Evolutionary conservation across 2,888 invertebrate genomes (phyloP).

Genomic region (Parnassius apollo): DNA sequence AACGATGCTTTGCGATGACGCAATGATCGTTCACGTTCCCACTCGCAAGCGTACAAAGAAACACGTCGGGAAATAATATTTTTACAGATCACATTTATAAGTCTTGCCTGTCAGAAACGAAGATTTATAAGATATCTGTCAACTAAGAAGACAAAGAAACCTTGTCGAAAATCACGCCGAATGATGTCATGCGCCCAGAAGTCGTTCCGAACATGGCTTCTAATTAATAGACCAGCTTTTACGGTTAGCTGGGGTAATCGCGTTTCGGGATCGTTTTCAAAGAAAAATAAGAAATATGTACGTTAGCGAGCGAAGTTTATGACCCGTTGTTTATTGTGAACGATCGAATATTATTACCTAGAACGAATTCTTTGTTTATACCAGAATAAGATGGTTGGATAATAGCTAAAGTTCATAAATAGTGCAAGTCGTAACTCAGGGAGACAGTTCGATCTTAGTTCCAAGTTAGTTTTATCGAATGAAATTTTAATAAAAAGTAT

Average conservation of each 20-base stretch:
- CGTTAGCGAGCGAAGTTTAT: constrained; percentile 58
- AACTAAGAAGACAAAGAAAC: constrained; percentile 67
- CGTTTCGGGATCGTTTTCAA: constrained; percentile 53
- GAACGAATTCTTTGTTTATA: constrained; percentile 61
- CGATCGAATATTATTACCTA: constrained; percentile 45
- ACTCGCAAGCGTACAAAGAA: constrained; percentile 44
- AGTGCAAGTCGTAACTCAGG: constrained; percentile 21
- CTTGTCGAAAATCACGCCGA: constrained; percentile 60
- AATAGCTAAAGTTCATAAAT: constrained; percentile 25
- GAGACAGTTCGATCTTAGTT: constrained; percentile 18
- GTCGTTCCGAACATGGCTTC: constrained; percentile 41
- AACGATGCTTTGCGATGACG: constrained; percentile 36
- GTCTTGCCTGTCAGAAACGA: constrained; percentile 61
- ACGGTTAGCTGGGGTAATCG: constrained; percentile 46
- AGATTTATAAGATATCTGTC: constrained; percentile 74
- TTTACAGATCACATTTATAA: constrained; percentile 56
- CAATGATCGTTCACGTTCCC: constrained; percentile 21
- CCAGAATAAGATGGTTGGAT: constrained; percentile 23
- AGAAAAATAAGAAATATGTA: constrained; percentile 65
- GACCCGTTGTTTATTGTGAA: constrained; percentile 61
- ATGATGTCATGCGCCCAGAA: constrained; percentile 66
- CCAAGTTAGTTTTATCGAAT: constrained; percentile 24
- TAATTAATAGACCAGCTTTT: constrained; percentile 71
- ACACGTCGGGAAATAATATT: constrained; percentile 62
- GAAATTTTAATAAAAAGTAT: constrained; percentile 21